These are phyloP conservation scores for Frieseomelitta varia DNA, from an alignment of 1,140 invertebrate species.

Conservation along the genomic window DNA sequence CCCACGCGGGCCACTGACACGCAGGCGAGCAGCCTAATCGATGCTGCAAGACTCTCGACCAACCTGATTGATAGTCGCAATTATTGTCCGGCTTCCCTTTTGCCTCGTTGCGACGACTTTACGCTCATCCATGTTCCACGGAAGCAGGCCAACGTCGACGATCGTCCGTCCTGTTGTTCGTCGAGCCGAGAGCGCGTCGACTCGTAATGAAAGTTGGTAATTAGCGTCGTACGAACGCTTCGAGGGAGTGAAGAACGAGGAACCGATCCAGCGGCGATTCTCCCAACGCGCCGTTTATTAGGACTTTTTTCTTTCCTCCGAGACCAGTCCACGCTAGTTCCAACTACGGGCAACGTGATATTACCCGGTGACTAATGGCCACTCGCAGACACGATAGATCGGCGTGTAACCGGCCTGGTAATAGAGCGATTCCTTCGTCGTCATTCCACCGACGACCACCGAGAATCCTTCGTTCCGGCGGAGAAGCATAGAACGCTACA, in stretches of 20 bases:
- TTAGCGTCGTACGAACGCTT: conserved; percentile 62
- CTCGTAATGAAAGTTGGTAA: conserved; percentile 71
- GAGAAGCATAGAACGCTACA: not conserved
- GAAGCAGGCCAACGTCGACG: conserved; percentile 27
- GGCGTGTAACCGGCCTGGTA: conserved; percentile 28
- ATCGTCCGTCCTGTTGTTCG: conserved; percentile 23
- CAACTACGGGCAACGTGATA: conserved; percentile 23
- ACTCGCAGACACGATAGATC: conserved; percentile 24
- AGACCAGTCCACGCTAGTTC: not conserved
- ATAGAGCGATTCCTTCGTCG: conserved; percentile 53
- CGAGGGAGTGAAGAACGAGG: conserved; percentile 59
- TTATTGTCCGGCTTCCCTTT: conserved; percentile 40
- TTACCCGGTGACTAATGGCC: conserved; percentile 48
- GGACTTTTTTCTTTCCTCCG: conserved; percentile 42
- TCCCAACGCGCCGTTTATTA: conserved; percentile 35
- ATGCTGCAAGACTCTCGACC: conserved; percentile 44
- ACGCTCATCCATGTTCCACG: conserved; percentile 13
- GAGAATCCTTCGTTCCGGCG: too few relatives aligned
- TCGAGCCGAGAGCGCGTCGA: conserved; percentile 58
- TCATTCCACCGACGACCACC: conserved; percentile 37
- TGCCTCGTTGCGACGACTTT: not conserved
- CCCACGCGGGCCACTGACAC: conserved; percentile 54
- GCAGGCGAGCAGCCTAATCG: conserved; percentile 60
- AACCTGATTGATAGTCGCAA: conserved; percentile 62
- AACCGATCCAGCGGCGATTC: conserved; percentile 14